phyloP scores from a whole-genome alignment of 2,888 invertebrate genomes.

The Eremobia ochroleuca region DNA sequence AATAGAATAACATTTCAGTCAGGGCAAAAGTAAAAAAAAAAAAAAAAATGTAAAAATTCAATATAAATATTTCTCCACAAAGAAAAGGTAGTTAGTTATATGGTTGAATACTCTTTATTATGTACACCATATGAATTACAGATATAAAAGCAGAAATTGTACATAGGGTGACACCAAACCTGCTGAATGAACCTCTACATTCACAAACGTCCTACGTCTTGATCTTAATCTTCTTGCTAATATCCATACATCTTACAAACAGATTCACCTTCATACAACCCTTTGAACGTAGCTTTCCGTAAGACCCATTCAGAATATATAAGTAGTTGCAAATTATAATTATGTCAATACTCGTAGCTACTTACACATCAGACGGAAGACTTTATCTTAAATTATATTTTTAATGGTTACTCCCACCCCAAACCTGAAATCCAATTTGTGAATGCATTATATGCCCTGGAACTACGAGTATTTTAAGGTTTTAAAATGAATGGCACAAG shows the following conservation, averaged over 20 bases:
- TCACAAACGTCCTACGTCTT: not conserved
- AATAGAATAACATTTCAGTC: not conserved
- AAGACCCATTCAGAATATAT: constrained; percentile 14
- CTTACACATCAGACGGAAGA: not conserved
- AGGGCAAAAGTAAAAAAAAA: not conserved
- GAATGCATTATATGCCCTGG: not conserved
- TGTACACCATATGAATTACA: not conserved
- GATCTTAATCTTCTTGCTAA: constrained; percentile 17
- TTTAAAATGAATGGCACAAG: not conserved
- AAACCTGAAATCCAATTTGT: not conserved
- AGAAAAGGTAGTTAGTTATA: not conserved
- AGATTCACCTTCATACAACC: not conserved
- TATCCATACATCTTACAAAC: not conserved
- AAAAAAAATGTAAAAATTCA: not conserved
- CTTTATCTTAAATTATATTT: not conserved
- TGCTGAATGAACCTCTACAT: not conserved
- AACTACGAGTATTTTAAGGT: not conserved
- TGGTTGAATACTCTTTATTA: not conserved
- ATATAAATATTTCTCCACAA: not conserved
- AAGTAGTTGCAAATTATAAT: constrained; percentile 22
- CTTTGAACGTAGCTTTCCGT: constrained; percentile 8
- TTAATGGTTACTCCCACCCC: not conserved
- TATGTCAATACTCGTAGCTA: not conserved
- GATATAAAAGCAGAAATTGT: not conserved
- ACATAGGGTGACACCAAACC: not conserved